These are phyloP conservation scores for Agelaius tricolor DNA, from an alignment of 2,113 vertebrate species.

Conservation along the genomic window DNA sequence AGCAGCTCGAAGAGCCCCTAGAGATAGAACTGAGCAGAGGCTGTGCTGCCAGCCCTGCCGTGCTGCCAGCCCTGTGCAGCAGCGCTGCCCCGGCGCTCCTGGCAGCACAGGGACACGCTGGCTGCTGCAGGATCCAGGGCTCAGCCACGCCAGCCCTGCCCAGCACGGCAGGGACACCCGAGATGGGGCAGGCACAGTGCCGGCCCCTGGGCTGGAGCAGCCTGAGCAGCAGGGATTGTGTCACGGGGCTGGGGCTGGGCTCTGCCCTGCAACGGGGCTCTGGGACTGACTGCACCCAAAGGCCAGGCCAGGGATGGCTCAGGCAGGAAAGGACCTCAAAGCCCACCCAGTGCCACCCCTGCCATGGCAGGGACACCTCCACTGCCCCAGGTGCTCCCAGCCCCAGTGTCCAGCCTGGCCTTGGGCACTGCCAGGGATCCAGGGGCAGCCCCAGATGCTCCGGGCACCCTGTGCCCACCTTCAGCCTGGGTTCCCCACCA, in stretches of 20 bases:
- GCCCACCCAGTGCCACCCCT: rapidly evolving
- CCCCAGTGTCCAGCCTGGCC: not conserved
- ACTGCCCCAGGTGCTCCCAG: not conserved
- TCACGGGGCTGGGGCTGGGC: rapidly evolving
- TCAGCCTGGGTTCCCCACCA: not conserved
- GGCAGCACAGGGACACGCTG: not conserved
- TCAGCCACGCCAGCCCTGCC: not conserved
- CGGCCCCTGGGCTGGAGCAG: not conserved
- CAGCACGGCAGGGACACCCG: rapidly evolving
- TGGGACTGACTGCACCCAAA: rapidly evolving
- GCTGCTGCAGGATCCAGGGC: not conserved
- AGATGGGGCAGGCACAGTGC: rapidly evolving
- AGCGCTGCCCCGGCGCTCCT: not conserved
- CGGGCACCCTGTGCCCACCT: not conserved
- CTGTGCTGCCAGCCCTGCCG: not conserved
- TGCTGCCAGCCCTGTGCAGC: rapidly evolving
- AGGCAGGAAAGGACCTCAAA: not conserved
- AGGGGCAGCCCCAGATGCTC: not conserved
- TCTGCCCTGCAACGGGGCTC: rapidly evolving
- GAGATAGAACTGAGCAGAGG: not conserved
- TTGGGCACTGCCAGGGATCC: not conserved
- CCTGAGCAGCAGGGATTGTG: rapidly evolving
- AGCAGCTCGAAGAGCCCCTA: not conserved
- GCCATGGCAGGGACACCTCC: not conserved
- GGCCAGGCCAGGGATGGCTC: too few species aligned